These are phyloP conservation scores for Cosmia trapezina DNA, from an alignment of 2,888 invertebrate genomes.

Conservation along the genomic window DNA sequence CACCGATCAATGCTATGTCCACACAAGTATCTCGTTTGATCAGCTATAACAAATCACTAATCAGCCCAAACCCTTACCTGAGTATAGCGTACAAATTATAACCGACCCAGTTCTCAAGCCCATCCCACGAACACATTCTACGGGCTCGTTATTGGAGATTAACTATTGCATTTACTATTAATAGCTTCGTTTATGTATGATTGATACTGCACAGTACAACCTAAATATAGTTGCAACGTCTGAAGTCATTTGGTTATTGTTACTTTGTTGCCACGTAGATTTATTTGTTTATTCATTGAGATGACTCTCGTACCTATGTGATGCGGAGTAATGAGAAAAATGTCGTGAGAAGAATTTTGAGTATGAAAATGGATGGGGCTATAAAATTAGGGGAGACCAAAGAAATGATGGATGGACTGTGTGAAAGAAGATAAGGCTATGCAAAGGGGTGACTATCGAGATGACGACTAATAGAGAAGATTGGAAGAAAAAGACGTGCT, in stretches of 20 bases:
- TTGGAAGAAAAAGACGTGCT: too few relatives aligned
- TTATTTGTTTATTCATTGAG: slow-evolving; percentile 10
- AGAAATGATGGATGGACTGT: too few relatives aligned
- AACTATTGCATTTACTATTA: slow-evolving; percentile 54
- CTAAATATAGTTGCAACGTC: slow-evolving; percentile 25
- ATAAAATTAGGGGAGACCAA: too few relatives aligned
- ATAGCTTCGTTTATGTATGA: slow-evolving; percentile 53
- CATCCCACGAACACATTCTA: slow-evolving; percentile 76
- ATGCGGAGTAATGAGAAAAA: too few relatives aligned
- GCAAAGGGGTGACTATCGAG: too few relatives aligned
- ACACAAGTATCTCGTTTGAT: neutral
- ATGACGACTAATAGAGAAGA: too few relatives aligned
- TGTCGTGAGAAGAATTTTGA: too few relatives aligned
- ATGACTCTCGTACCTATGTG: neutral
- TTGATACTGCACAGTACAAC: slow-evolving; percentile 39
- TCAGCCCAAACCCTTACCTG: slow-evolving; percentile 29
- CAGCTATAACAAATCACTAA: slow-evolving; percentile 18
- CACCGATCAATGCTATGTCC: neutral
- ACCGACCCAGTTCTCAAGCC: slow-evolving; percentile 74
- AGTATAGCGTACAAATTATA: slow-evolving; percentile 54
- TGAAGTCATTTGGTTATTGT: slow-evolving; percentile 8
- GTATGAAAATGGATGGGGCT: too few relatives aligned
- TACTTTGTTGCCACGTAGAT: neutral
- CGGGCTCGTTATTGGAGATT: slow-evolving; percentile 48
- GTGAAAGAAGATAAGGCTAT: too few relatives aligned